A percentile compares a stretch with the other conserved stretches of the same genome.
Evolutionary conservation across 2,113 vertebrate species (phyloP).

Genomic region (Gambusia affinis): DNA sequence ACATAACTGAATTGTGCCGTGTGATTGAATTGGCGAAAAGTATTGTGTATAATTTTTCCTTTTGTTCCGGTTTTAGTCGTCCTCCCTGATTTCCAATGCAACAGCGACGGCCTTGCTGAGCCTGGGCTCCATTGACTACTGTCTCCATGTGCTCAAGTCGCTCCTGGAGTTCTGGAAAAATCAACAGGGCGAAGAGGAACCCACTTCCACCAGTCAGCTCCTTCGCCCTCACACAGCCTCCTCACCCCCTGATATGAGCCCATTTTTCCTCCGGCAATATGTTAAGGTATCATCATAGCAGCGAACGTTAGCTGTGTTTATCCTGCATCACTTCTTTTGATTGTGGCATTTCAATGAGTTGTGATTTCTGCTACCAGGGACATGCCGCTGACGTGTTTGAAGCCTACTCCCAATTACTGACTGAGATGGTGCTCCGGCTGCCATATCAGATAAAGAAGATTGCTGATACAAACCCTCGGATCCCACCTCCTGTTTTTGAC

Average conservation of each 20-base stretch:
- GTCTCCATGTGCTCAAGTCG: constrained; percentile 94
- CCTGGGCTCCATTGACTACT: constrained; percentile 96
- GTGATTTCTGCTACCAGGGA: constrained; percentile 78
- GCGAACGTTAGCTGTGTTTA: not conserved
- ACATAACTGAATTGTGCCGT: not conserved
- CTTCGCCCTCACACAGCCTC: constrained; percentile 94
- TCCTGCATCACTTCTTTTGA: not conserved
- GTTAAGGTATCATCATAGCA: constrained; percentile 86
- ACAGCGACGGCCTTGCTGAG: constrained; percentile 94
- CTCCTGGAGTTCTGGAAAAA: constrained; percentile 97
- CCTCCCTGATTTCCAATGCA: constrained; percentile 96
- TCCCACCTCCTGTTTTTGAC: constrained; percentile 95
- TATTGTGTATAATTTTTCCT: constrained; percentile 5
- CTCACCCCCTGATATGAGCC: constrained; percentile 98
- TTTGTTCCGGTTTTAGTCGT: constrained; percentile 82
- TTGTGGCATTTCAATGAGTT: not conserved
- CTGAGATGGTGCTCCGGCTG: constrained; percentile 96
- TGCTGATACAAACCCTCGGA: constrained; percentile 92
- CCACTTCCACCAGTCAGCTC: constrained; percentile 89
- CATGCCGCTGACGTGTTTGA: constrained; percentile 98
- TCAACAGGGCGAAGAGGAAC: constrained; percentile 96
- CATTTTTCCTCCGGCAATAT: constrained; percentile 97
- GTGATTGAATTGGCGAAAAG: not conserved
- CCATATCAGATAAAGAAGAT: constrained; percentile 99
- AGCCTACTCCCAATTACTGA: constrained; percentile 96